Base-by-base conservation (phyloP, 2,797 vertebrate species). In the Graptemys geographica region DNA sequence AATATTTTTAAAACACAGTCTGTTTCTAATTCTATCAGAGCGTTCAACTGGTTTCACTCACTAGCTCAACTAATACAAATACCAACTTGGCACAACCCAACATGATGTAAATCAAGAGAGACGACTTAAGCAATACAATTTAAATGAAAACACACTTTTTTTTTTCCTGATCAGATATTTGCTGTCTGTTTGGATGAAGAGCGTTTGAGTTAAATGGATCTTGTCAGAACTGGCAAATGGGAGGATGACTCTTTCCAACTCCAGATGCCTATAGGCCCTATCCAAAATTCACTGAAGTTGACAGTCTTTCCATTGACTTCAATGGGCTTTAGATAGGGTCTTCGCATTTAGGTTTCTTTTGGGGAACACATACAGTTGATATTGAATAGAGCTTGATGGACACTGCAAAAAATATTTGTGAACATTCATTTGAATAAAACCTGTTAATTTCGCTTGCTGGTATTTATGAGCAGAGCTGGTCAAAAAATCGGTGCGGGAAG, bases 1-100 rank as follows among this genome's bases (percentile, higher is more conserved):
- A 97, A 95, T 94, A 94, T 78, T 84, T 93, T 79, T 11, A 37
- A 51, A 86, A 92, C 3, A 1, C 41, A 94, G 81, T 98, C 97
- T 98, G 98, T 97, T 98, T 98, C 94, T 97, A 97, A 98, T 98
- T 98, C 90, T 97, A 97, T 96, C 93, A 96, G 95, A 97, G 93
- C 92, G 96, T 94, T 96, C 79, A 95, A 95, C 92, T 98, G 95
- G 94, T 98, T 98, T 82, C 95, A 95, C 55, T 98, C 91, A 93
- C 90, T 91, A 96, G 98, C 94, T 96, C 83, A 97, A 97, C 52
- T 88, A 94, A 90, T 90, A 79, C 49, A 93, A 97, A 96, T 97
- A 97, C 96, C 97, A 98, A 88, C 91, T 98, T 98, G 97, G 97
- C 97, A 97, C 95, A 90, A 92, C 69, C 47, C 89, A 96, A n/a